A percentile compares a stretch with the other conserved stretches of the same genome.
phyloP scores from a whole-genome alignment of 2,113 vertebrate species.

The Spheniscus mendiculus region DNA sequence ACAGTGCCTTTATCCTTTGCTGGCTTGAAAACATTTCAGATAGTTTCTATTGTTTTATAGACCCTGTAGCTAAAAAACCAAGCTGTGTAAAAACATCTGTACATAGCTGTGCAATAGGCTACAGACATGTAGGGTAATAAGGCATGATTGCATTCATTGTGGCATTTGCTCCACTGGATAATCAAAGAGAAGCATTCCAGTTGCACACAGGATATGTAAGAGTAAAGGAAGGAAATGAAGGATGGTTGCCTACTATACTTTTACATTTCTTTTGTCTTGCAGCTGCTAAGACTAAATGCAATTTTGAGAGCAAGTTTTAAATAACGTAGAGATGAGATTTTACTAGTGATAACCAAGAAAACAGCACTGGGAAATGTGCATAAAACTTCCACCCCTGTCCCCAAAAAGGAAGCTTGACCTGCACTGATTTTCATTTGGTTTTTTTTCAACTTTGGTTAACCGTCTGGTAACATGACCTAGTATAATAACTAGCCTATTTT shows the following conservation, averaged over 20 bases:
- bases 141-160: constrained; percentile 29
- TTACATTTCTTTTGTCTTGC: constrained; percentile 27
- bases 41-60: constrained; percentile 60
- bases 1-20: constrained; percentile 45
- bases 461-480: background rate
- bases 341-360: background rate
- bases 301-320: constrained; percentile 37
- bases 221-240: constrained; percentile 60
- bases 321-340: background rate
- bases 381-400: background rate
- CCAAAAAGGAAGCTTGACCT: background rate
- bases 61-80: constrained; percentile 48
- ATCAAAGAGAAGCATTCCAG: constrained; percentile 53
- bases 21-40: constrained; percentile 52
- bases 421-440: background rate
- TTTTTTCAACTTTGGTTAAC: background rate
- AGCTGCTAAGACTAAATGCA: constrained; percentile 55
- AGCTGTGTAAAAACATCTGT: constrained; percentile 51
- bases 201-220: constrained; percentile 46
- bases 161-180: constrained; percentile 38
- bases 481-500: background rate
- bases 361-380: background rate
- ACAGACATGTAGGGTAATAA: constrained; percentile 16
- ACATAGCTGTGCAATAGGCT: constrained; percentile 38
- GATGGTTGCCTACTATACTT: constrained; percentile 34